phyloP scores from a whole-genome alignment of 2,888 invertebrate species.

The Aphidoletes aphidimyza region DNA sequence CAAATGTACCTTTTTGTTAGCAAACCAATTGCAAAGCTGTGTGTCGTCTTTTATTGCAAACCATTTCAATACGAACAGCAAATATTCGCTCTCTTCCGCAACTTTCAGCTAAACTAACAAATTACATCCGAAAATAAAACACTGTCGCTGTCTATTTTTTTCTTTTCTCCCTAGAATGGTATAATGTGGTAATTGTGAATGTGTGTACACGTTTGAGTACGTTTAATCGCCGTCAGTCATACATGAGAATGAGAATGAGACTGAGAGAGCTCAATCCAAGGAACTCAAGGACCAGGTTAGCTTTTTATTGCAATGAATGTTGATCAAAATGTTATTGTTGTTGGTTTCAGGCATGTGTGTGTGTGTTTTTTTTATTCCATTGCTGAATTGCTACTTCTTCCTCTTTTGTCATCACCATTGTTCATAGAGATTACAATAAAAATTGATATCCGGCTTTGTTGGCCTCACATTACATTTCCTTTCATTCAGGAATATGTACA shows the following conservation, averaged over 20 bases:
- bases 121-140: constrained; percentile 49
- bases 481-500: background rate
- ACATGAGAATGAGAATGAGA: background rate
- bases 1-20: constrained; percentile 23
- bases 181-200: constrained; percentile 23
- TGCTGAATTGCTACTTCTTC: background rate
- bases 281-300: constrained; percentile 13
- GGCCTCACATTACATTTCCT: background rate
- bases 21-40: background rate
- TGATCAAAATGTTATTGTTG: constrained; percentile 20
- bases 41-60: constrained; percentile 3
- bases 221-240: constrained; percentile 42
- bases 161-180: background rate
- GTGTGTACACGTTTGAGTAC: constrained; percentile 47
- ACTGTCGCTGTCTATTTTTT: background rate
- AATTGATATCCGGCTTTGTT: constrained; percentile 52
- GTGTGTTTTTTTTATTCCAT: background rate
- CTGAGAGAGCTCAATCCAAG: background rate
- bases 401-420: constrained; percentile 18
- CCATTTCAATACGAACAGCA: constrained; percentile 35
- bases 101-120: constrained; percentile 14
- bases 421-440: constrained; percentile 32
- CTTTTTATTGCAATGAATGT: constrained; percentile 26
- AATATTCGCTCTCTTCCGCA: constrained; percentile 29
- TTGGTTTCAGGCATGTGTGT: no score